Base-by-base conservation (phyloP, 2,113 vertebrate genomes). In the Oncorhynchus masou region DNA sequence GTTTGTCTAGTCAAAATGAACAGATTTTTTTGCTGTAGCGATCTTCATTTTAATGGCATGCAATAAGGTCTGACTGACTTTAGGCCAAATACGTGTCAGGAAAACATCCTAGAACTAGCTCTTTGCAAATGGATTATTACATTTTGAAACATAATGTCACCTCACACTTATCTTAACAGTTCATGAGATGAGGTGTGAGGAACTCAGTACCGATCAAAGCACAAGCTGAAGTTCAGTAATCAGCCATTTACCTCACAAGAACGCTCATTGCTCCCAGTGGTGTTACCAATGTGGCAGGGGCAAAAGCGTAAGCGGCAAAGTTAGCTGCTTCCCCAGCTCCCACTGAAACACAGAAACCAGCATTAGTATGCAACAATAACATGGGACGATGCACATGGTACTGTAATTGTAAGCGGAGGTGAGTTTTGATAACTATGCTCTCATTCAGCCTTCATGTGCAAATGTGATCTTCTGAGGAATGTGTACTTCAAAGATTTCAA, bases 261-360 rank as follows among this genome's bases (percentile, higher is more conserved):
- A 96, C 93, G 87, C 94, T 96, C 71, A 96, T 65, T 31, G 94
- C 95, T 85, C 94, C 94, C 34, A 96, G 88, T 0, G 94, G 95
- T 70, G 95, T 97, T 68, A 97, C 95, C 74, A 97, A 88, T 0
- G 93, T 95, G 31, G 95, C 95, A 1, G 95, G 94, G 1, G 94
- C 94, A 92, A 97, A 97, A 51, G 90, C 93, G 73, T 95, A 96
- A 2, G 94, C 95, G 13, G 94, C 94, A 22, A 97, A 97, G 89
- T 96, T 96, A 3, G 94, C 94, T 0, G 88, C 92, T 91, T 96
- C 95, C 85, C 95, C 94, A 75, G 88, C 80, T 89, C 94, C 94
- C 94, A 96, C 95, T 96, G 81, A 68, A 86, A 87, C 19, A 86
- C 0, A 87, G 54, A n/a, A 12, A 27, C n/a, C 19, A 68, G 45